These are phyloP conservation scores for Aspiorhynchus laticeps DNA, from an alignment of 2,113 vertebrate species.

Conservation along the genomic window DNA sequence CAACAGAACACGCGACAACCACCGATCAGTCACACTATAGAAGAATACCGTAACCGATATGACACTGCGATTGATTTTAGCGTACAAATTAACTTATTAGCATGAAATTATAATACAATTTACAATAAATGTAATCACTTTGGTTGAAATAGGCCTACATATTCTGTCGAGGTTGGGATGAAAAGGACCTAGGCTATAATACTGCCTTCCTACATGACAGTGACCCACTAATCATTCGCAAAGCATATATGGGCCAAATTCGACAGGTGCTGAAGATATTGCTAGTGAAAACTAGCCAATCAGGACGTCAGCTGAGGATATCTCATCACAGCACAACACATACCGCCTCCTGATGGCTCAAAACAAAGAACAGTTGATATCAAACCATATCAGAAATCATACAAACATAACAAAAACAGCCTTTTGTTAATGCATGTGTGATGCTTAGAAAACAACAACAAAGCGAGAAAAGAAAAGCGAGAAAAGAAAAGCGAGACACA, in stretches of 20 bases:
- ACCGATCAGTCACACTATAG: background rate
- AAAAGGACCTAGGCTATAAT: background rate
- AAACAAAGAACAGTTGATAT: background rate
- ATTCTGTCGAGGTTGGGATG: background rate
- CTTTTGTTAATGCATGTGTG: background rate
- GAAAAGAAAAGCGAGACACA: too few species aligned
- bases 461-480: too few species aligned
- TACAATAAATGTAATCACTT: background rate
- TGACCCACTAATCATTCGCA: background rate
- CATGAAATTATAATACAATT: background rate
- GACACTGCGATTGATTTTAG: background rate
- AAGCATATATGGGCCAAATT: background rate
- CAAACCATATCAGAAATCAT: background rate
- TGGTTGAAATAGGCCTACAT: background rate
- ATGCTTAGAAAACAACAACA: background rate
- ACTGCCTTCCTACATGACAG: background rate
- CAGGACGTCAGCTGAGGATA: background rate
- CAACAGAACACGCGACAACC: background rate
- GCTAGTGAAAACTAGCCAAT: slow-evolving; percentile 10
- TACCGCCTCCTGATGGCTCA: background rate
- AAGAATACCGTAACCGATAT: background rate
- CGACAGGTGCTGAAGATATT: slow-evolving; percentile 33
- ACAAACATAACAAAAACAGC: background rate
- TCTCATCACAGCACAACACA: slow-evolving; percentile 7
- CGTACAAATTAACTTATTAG: background rate